Evolutionary conservation across 2,797 vertebrate genomes (phyloP).

Genomic region (Clamator glandarius): DNA sequence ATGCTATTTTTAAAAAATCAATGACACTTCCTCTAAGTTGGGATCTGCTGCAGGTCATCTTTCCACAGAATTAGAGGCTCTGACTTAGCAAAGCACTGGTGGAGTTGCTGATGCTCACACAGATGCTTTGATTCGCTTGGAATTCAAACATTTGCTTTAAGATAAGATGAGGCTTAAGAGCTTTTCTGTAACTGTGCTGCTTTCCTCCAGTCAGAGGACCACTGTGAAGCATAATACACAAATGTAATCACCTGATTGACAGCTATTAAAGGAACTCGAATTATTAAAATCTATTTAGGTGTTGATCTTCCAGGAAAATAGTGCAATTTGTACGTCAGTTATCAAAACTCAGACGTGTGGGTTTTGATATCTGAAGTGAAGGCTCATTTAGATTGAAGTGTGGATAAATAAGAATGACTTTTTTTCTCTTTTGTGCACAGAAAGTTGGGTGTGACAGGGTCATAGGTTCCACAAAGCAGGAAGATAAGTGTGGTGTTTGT

Average conservation of each 20-base stretch:
- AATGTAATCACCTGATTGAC: neutral
- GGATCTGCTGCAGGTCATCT: neutral
- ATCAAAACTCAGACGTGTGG: neutral
- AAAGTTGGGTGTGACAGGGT: conserved; percentile 94
- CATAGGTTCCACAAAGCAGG: conserved; percentile 91
- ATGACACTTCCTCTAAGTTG: neutral
- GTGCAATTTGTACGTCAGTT: neutral
- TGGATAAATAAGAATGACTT: neutral
- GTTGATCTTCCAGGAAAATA: neutral
- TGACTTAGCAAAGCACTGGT: neutral
- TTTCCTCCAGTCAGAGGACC: neutral
- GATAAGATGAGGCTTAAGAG: conserved; percentile 28
- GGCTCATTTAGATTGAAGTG: neutral
- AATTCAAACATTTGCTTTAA: conserved; percentile 5
- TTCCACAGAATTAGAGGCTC: neutral
- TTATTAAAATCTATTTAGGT: neutral
- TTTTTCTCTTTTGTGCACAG: conserved; percentile 72
- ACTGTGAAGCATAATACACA: neutral
- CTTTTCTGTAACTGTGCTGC: neutral
- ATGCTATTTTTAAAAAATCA: conserved; percentile 39
- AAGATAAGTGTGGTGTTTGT: conserved; percentile 96
- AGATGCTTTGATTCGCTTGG: conserved; percentile 1
- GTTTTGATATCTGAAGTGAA: neutral
- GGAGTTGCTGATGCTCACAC: neutral
- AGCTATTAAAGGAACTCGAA: neutral